These are phyloP conservation scores for Aphidoletes aphidimyza DNA, from an alignment of 2,888 invertebrate genomes.

Conservation along the genomic window DNA sequence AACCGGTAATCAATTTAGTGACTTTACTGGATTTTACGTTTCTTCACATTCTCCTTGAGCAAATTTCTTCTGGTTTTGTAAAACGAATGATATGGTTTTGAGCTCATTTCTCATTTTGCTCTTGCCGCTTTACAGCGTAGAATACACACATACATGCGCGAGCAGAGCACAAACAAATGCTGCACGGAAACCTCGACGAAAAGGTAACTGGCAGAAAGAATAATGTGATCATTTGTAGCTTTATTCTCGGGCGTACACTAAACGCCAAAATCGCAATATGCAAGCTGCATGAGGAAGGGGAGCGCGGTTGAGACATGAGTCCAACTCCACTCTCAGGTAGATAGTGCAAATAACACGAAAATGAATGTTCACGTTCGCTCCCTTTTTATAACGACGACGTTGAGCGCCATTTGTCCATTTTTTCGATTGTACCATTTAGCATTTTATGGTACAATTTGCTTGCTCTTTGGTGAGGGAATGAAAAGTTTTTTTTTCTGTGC, in stretches of 20 bases:
- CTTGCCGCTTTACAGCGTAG: too few relatives aligned
- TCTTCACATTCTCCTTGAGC: constrained; percentile 1
- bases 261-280: neutral
- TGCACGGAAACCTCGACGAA: neutral
- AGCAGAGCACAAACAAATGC: neutral
- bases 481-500: neutral
- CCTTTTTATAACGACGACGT: neutral
- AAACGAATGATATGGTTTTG: constrained; percentile 41
- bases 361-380: constrained; percentile 31
- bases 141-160: too few relatives aligned
- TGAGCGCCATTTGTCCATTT: constrained; percentile 13
- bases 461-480: neutral
- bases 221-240: constrained; percentile 33
- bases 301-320: too few relatives aligned
- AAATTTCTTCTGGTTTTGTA: neutral
- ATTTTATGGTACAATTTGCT: constrained; percentile 37
- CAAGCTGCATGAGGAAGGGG: too few relatives aligned
- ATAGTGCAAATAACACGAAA: constrained; percentile 30
- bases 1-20: constrained; percentile 44
- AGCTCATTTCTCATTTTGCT: constrained; percentile 48
- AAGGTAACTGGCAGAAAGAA: constrained; percentile 46
- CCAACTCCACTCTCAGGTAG: neutral
- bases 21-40: constrained; percentile 26
- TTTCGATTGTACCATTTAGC: constrained; percentile 33
- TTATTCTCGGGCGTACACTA: neutral